Evolutionary conservation across 2,113 vertebrate genomes (phyloP).

Genomic region (Peucedramus taeniatus): DNA sequence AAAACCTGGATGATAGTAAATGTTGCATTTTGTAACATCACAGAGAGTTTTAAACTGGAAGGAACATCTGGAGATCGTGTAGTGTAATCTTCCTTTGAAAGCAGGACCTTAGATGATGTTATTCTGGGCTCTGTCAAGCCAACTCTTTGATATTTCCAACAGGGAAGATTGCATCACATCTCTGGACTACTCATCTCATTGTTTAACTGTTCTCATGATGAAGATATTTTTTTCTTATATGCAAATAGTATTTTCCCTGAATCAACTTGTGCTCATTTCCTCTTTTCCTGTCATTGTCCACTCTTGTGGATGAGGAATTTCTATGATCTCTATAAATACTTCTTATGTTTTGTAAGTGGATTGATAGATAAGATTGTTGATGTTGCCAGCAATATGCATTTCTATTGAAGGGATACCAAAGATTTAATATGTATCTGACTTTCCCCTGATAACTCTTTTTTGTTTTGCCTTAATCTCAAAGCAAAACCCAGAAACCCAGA

Average conservation of each 20-base stretch:
- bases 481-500: not conserved
- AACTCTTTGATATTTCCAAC: not conserved
- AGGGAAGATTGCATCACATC: not conserved
- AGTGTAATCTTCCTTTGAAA: not conserved
- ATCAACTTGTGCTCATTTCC: not conserved
- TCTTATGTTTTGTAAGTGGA: not conserved
- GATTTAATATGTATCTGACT: not conserved
- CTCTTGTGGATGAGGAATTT: not conserved
- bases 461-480: not conserved
- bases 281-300: not conserved
- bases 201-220: not conserved
- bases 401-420: not conserved
- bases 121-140: fast-evolving
- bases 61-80: not conserved
- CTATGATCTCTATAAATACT: not conserved
- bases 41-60: not conserved
- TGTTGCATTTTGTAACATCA: not conserved
- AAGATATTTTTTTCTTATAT: not conserved
- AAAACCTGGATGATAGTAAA: not conserved
- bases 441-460: not conserved
- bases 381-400: not conserved
- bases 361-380: not conserved
- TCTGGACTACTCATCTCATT: not conserved
- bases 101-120: not conserved
- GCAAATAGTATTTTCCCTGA: not conserved